Percentiles rank a stretch among this genome's conserved stretches.
phyloP scores from a whole-genome alignment of 2,797 vertebrate genomes.

The Microctenopoma lineatum region DNA sequence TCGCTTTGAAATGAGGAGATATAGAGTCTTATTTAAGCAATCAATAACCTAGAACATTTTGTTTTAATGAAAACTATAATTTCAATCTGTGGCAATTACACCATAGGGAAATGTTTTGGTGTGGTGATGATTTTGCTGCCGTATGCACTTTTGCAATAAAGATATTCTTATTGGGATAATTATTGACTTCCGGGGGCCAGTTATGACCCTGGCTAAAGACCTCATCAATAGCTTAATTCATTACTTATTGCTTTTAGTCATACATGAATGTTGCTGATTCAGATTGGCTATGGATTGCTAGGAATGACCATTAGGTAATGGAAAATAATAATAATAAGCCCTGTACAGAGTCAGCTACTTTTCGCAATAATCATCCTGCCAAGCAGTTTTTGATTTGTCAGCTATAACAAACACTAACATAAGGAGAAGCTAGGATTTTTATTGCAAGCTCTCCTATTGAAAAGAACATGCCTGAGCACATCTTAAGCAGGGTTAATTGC shows the following conservation, averaged over 20 bases:
- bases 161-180: slow-evolving; percentile 86
- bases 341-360: slow-evolving; percentile 63
- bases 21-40: slow-evolving; percentile 87
- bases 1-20: slow-evolving; percentile 81
- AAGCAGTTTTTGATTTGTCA: slow-evolving; percentile 64
- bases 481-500: not conserved
- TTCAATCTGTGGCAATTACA: slow-evolving; percentile 84
- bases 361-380: slow-evolving; percentile 63
- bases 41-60: slow-evolving; percentile 86
- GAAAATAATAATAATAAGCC: slow-evolving; percentile 68
- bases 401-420: slow-evolving; percentile 22
- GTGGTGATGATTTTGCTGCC: slow-evolving; percentile 80
- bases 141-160: slow-evolving; percentile 85
- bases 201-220: slow-evolving; percentile 87
- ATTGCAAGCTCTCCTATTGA: slow-evolving; percentile 1
- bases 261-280: slow-evolving; percentile 81
- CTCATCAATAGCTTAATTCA: slow-evolving; percentile 86
- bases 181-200: slow-evolving; percentile 84
- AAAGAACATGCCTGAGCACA: not conserved
- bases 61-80: slow-evolving; percentile 90
- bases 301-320: slow-evolving; percentile 76
- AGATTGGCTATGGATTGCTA: slow-evolving; percentile 77
- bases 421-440: slow-evolving; percentile 17
- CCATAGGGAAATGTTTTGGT: slow-evolving; percentile 83
- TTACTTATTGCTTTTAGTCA: slow-evolving; percentile 83